These are phyloP conservation scores for Oxystoma pomonae DNA, from an alignment of 2,888 invertebrate species.

Conservation along the genomic window DNA sequence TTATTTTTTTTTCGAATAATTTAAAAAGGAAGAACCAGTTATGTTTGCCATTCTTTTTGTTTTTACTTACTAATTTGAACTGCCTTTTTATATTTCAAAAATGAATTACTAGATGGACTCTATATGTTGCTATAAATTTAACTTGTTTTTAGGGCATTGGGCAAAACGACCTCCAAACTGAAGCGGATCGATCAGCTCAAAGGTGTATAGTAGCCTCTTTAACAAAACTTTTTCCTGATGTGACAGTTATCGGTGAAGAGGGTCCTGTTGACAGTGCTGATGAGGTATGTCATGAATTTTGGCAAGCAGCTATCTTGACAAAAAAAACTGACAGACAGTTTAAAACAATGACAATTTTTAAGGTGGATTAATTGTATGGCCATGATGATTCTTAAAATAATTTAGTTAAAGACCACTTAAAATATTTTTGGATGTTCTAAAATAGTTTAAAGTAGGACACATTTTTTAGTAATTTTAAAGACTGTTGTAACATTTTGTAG, in stretches of 20 bases:
- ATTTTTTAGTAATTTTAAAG: no score
- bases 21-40: constrained; percentile 3
- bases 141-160: constrained; percentile 51
- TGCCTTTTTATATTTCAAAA: constrained; percentile 6
- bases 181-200: constrained; percentile 95
- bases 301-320: no score
- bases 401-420: no score
- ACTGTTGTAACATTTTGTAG: constrained; percentile 38
- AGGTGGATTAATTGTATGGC: no score
- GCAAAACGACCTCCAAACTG: constrained; percentile 93
- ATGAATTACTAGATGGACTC: no score
- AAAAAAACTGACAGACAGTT: no score
- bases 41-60: neutral
- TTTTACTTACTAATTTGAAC: neutral
- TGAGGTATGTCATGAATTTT: constrained; percentile 48
- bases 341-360: no score
- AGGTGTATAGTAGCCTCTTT: constrained; percentile 88
- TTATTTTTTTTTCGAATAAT: neutral
- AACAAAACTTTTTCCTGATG: constrained; percentile 73
- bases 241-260: constrained; percentile 90
- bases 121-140: no score
- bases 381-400: no score
- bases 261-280: constrained; percentile 46
- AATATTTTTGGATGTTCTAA: no score
- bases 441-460: no score